These are phyloP conservation scores for Boloria euphrosyne DNA, from an alignment of 2,888 invertebrate genomes.

Conservation along the genomic window DNA sequence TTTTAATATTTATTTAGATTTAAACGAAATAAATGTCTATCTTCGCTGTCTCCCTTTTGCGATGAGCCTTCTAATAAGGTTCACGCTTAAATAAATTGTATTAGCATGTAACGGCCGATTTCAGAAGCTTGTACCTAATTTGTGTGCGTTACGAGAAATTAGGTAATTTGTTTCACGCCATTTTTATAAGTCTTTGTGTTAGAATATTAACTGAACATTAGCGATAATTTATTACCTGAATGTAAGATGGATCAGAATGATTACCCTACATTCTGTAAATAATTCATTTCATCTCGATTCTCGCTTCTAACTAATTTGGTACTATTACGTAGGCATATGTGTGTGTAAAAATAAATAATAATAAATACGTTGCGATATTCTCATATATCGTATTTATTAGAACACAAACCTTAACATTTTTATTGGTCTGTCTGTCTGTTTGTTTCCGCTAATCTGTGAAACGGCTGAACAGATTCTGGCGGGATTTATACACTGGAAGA, in stretches of 20 bases:
- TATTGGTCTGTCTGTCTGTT: too few relatives aligned
- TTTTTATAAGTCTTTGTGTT: slow-evolving; percentile 57
- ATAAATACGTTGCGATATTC: too few relatives aligned
- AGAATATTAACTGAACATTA: slow-evolving; percentile 53
- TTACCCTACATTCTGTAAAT: slow-evolving; percentile 37
- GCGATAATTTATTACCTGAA: slow-evolving; percentile 51
- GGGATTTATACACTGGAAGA: too few relatives aligned
- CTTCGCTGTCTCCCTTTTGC: slow-evolving; percentile 46
- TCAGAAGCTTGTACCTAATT: slow-evolving; percentile 67
- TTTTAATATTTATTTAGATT: slow-evolving; percentile 62
- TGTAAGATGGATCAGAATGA: slow-evolving; percentile 47
- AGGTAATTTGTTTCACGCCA: slow-evolving; percentile 69
- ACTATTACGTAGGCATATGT: slow-evolving; percentile 17
- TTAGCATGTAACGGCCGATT: slow-evolving; percentile 70
- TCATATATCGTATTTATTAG: too few relatives aligned
- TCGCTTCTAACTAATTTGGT: slow-evolving; percentile 18
- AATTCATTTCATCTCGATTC: slow-evolving; percentile 22
- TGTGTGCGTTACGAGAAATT: slow-evolving; percentile 69
- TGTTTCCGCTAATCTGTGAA: too few relatives aligned
- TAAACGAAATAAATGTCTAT: slow-evolving; percentile 53
- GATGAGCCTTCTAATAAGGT: slow-evolving; percentile 69
- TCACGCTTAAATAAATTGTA: slow-evolving; percentile 65
- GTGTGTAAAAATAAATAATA: too few relatives aligned
- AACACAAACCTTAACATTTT: too few relatives aligned
- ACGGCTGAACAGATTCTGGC: too few relatives aligned